Evolutionary conservation across 1,140 invertebrate species (phyloP).

Genomic region (Drosophila subpulchrella): DNA sequence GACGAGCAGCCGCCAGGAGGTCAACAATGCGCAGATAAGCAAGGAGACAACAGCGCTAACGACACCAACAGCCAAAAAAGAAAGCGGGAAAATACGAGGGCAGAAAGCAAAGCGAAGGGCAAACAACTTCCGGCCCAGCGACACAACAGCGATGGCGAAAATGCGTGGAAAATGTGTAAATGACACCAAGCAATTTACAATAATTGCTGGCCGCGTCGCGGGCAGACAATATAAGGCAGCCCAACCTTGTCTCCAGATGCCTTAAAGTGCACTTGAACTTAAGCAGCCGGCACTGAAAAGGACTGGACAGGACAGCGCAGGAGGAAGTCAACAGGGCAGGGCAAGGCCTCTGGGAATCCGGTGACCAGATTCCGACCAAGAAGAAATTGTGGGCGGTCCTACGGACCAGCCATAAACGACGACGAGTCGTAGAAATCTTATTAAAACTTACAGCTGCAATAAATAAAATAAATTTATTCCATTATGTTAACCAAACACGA

Average conservation of each 20-base stretch:
- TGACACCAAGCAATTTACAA: conserved; percentile 80
- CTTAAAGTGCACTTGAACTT: conserved; percentile 73
- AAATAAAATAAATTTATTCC: conserved; percentile 84
- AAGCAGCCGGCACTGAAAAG: conserved; percentile 39
- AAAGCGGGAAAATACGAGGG: conserved; percentile 9
- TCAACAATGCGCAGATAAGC: conserved; percentile 50
- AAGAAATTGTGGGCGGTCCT: neutral
- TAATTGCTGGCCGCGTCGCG: conserved; percentile 62
- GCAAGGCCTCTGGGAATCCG: conserved; percentile 7
- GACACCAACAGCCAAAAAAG: conserved; percentile 33
- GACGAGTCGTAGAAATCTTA: conserved; percentile 75
- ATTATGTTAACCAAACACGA: conserved; percentile 83
- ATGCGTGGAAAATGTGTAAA: conserved; percentile 79
- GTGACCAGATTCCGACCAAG: conserved; percentile 17
- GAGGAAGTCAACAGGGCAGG: conserved; percentile 20
- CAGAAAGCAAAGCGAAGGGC: conserved; percentile 21
- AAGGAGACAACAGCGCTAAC: conserved; percentile 58
- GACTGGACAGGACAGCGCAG: neutral
- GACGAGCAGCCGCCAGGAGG: conserved; percentile 13
- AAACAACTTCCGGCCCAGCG: conserved; percentile 52
- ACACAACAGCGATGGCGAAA: conserved; percentile 53
- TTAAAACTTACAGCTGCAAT: conserved; percentile 83
- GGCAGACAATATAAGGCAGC: conserved; percentile 23
- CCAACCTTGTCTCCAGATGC: conserved; percentile 42
- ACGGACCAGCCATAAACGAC: conserved; percentile 34